Conservation (phyloP, 2,797 vertebrate genomes). For the Spizella passerina region DNA sequence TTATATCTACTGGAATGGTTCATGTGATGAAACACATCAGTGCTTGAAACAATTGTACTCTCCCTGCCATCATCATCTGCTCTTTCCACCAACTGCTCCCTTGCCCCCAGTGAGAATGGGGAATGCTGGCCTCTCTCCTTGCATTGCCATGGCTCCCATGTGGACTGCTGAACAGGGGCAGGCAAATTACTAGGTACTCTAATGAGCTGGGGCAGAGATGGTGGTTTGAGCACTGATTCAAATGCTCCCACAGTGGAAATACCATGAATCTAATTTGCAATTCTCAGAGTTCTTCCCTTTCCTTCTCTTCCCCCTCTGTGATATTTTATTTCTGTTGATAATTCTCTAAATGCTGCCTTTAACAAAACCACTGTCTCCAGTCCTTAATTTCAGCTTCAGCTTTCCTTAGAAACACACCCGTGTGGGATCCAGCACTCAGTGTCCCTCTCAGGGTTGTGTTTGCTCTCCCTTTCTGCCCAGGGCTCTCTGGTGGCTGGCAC, state of each 20-base stretch:
- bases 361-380: slow-evolving; percentile 18
- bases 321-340: slow-evolving; percentile 27
- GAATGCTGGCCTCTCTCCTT: not conserved
- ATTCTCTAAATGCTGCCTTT: slow-evolving; percentile 32
- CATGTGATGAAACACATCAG: not conserved
- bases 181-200: not conserved
- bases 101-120: not conserved
- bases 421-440: not conserved
- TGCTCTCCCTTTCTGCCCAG: not conserved
- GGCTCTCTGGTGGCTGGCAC: not conserved
- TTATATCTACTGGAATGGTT: not conserved
- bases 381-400: not conserved
- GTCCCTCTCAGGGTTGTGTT: not conserved
- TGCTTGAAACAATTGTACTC: not conserved
- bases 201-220: not conserved
- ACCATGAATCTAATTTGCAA: not conserved
- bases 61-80: not conserved
- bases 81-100: not conserved
- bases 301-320: not conserved
- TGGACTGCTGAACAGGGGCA: not conserved
- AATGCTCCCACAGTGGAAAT: slow-evolving; percentile 6
- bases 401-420: not conserved
- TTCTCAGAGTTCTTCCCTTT: not conserved
- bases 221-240: slow-evolving; percentile 16
- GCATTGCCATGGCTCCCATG: not conserved